A percentile compares a stretch with the other conserved stretches of the same genome.
These are phyloP conservation scores for Aulostomus chinensis DNA, from an alignment of 2,797 vertebrate genomes.

Conservation along the genomic window DNA sequence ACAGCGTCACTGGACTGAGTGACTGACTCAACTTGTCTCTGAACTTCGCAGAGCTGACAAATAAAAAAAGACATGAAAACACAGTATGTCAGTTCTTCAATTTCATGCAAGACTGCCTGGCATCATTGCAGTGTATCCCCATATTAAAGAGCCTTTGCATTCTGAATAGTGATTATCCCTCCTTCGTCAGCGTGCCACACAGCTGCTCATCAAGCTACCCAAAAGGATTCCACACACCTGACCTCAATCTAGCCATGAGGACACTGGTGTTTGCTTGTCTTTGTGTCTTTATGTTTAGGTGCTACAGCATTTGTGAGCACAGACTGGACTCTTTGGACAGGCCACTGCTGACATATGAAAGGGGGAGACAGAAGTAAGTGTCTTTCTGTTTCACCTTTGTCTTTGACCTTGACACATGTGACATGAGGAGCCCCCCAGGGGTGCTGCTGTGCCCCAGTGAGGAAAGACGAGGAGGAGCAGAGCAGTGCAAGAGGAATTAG, in stretches of 20 bases:
- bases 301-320: too few relatives aligned
- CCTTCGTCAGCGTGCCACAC: constrained; percentile 26
- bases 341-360: too few relatives aligned
- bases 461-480: constrained; percentile 46
- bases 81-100: constrained; percentile 81
- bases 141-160: constrained; percentile 75
- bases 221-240: constrained; percentile 39
- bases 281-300: background rate
- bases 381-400: constrained; percentile 51
- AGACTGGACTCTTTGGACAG: too few relatives aligned
- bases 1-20: constrained; percentile 50
- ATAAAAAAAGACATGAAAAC: constrained; percentile 75
- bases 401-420: constrained; percentile 47
- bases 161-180: constrained; percentile 76
- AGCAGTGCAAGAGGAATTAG: constrained; percentile 41
- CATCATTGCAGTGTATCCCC: constrained; percentile 77
- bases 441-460: constrained; percentile 14
- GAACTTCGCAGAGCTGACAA: constrained; percentile 69
- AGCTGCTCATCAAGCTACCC: too few relatives aligned
- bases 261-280: constrained; percentile 20
- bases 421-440: constrained; percentile 48
- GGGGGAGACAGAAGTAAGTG: background rate
- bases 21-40: constrained; percentile 66
- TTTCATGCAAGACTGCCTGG: constrained; percentile 79
- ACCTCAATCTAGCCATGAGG: constrained; percentile 35